These are phyloP conservation scores for Accipiter virgatus DNA, from an alignment of 2,113 vertebrate genomes.

Conservation along the genomic window DNA sequence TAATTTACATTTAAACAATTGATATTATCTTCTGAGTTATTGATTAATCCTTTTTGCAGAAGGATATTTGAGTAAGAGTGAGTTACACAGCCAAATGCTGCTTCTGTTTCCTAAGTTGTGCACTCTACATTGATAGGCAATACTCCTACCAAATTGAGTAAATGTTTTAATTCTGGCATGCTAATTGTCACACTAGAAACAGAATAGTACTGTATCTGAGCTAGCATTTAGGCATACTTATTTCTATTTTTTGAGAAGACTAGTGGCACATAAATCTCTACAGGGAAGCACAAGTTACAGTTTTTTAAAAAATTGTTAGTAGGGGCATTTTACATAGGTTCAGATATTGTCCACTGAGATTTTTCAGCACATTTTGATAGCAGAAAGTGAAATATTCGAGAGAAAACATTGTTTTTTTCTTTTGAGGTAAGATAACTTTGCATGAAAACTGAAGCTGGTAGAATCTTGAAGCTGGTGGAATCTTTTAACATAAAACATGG, in stretches of 20 bases:
- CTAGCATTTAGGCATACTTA: neutral
- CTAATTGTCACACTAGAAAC: neutral
- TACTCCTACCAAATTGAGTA: neutral
- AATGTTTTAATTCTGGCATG: neutral
- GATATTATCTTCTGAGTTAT: neutral
- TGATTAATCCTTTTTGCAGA: neutral
- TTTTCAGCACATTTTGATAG: neutral
- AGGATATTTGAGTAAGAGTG: neutral
- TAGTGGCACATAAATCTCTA: neutral
- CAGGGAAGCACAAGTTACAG: neutral
- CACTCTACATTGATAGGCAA: neutral
- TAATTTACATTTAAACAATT: neutral
- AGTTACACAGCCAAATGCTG: neutral
- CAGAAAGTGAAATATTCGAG: neutral
- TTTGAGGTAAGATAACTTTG: neutral
- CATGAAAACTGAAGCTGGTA: neutral
- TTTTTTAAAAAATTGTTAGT: neutral
- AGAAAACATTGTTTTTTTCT: neutral
- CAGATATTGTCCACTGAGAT: neutral
- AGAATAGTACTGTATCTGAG: neutral
- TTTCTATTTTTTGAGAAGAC: neutral
- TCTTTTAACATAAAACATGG: neutral
- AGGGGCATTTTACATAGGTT: neutral
- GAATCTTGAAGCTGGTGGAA: neutral
- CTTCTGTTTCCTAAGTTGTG: neutral